Evolutionary conservation across 2,888 invertebrate species (phyloP).

Genomic region (Sturmia bella): DNA sequence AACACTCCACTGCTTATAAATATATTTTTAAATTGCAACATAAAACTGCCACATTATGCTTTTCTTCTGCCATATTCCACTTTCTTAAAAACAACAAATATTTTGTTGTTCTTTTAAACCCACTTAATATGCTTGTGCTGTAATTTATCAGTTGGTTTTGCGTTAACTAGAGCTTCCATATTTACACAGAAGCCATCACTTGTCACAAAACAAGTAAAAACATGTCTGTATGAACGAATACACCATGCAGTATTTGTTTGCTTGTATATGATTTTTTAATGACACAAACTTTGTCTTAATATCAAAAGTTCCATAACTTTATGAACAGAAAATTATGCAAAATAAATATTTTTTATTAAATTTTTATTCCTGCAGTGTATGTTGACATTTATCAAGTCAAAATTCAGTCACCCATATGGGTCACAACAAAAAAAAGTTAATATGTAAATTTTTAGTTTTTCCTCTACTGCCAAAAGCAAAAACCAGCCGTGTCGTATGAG

Average conservation of each 20-base stretch:
- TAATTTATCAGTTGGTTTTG: constrained; percentile 55
- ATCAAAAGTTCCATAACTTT: constrained; percentile 47
- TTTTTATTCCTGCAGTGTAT: constrained; percentile 9
- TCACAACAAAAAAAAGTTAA: constrained; percentile 12
- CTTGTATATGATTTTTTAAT: constrained; percentile 37
- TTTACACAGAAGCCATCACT: constrained; percentile 3
- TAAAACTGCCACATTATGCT: constrained; percentile 21
- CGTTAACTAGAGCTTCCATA: constrained; percentile 28
- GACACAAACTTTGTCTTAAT: constrained; percentile 52
- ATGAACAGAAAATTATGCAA: constrained; percentile 33
- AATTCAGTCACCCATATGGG: constrained; percentile 14
- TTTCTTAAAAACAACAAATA: background rate
- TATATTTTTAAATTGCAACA: background rate
- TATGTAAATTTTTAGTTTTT: constrained; percentile 59
- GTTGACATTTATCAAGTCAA: constrained; percentile 38
- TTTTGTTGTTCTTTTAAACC: constrained; percentile 11
- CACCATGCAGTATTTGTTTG: no score
- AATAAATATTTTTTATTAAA: constrained; percentile 37
- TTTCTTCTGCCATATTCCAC: background rate
- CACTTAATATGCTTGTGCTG: constrained; percentile 50
- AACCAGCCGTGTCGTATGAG: constrained; percentile 16
- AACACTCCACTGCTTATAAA: no score
- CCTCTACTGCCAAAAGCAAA: constrained; percentile 33
- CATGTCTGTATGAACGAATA: background rate
- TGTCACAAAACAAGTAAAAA: background rate